Evolutionary conservation across 2,113 vertebrate genomes (phyloP).

Genomic region (Actinemys pallida): DNA sequence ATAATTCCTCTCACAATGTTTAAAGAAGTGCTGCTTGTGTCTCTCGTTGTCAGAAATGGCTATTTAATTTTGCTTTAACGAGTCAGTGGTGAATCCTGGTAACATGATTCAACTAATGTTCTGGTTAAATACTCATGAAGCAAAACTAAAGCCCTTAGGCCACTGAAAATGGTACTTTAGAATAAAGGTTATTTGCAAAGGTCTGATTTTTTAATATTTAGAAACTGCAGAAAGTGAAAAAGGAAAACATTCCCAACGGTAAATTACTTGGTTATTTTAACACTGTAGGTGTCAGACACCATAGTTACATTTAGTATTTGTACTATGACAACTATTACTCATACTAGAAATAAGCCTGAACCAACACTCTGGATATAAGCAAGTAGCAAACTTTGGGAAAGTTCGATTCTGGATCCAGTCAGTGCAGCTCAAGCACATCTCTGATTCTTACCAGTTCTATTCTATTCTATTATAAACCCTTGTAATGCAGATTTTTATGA

Average conservation of each 20-base stretch:
- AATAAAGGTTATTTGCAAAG: slow-evolving; percentile 5
- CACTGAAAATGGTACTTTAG: not conserved
- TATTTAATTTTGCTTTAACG: slow-evolving; percentile 34
- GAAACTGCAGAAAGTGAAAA: slow-evolving; percentile 7
- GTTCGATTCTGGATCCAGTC: not conserved
- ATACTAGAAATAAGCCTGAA: not conserved
- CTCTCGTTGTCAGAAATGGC: not conserved
- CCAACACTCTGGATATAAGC: rapidly evolving
- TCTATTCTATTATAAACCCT: not conserved
- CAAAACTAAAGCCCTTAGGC: not conserved
- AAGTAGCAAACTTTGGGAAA: rapidly evolving
- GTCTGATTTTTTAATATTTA: slow-evolving; percentile 1
- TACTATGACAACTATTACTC: not conserved
- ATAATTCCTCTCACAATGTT: slow-evolving; percentile 15
- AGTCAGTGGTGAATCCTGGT: not conserved
- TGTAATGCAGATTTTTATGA: not conserved
- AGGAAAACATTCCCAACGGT: not conserved
- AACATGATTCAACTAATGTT: slow-evolving; percentile 17
- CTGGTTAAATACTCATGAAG: slow-evolving; percentile 12
- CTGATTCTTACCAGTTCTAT: not conserved
- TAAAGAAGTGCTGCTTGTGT: not conserved
- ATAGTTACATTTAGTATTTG: not conserved
- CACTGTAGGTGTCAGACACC: not conserved
- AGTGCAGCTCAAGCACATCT: not conserved
- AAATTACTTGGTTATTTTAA: not conserved